Evolutionary conservation across 1,140 invertebrate genomes (phyloP).

Genomic region (Apocrypta bakeri): DNA sequence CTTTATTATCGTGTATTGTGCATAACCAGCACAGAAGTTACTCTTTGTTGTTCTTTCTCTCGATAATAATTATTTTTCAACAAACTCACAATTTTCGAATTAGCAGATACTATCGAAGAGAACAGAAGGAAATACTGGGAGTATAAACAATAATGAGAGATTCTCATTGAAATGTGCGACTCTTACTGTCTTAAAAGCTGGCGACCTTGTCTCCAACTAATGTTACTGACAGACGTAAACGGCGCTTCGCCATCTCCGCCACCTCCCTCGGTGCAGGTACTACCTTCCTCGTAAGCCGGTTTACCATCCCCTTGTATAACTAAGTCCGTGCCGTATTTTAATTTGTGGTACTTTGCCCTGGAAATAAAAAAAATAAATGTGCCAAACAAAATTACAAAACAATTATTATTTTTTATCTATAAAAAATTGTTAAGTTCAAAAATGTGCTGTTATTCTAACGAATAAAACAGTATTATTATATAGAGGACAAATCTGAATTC

Average conservation of each 20-base stretch:
- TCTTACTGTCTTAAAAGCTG: conserved; percentile 93
- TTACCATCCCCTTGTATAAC: conserved; percentile 89
- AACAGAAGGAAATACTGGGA: neutral
- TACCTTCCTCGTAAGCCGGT: conserved; percentile 82
- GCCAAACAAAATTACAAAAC: too few relatives aligned
- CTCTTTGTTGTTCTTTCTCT: neutral
- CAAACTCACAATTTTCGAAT: neutral
- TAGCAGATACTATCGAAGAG: neutral
- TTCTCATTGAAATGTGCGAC: neutral
- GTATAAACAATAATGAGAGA: too few relatives aligned
- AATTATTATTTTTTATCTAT: too few relatives aligned
- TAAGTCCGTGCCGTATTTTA: conserved; percentile 96
- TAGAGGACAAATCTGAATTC: too few relatives aligned
- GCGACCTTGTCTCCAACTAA: conserved; percentile 94
- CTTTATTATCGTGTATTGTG: neutral
- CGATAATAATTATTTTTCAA: neutral
- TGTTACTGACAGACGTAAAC: conserved; percentile 85
- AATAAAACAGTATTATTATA: too few relatives aligned
- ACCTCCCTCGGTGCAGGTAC: conserved; percentile 75
- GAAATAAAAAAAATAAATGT: conserved; percentile 38
- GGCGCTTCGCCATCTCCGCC: conserved; percentile 82
- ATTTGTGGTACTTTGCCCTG: conserved; percentile 94
- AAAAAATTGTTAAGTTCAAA: too few relatives aligned
- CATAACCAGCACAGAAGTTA: neutral
- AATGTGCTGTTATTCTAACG: too few relatives aligned